Evolutionary conservation across 2,113 vertebrate species (phyloP).

Genomic region (Lepidothrix coronata): DNA sequence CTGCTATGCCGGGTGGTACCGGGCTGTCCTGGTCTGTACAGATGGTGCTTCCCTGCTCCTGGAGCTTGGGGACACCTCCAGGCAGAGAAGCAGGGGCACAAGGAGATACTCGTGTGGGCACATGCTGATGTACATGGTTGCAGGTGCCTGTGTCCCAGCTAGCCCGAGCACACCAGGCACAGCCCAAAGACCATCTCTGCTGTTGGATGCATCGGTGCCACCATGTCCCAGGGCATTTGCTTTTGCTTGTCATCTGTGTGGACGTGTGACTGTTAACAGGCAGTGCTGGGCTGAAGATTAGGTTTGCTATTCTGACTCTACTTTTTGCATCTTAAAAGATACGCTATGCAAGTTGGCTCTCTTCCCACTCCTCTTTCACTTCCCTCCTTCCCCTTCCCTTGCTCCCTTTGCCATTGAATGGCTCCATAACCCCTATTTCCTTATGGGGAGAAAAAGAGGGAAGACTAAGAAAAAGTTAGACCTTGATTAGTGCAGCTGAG

Average conservation of each 20-base stretch:
- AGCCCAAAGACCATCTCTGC: background rate
- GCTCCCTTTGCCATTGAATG: background rate
- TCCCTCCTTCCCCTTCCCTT: background rate
- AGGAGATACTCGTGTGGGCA: too few relatives aligned
- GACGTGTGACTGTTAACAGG: background rate
- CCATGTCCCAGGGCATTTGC: background rate
- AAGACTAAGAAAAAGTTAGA: background rate
- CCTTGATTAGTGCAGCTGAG: background rate
- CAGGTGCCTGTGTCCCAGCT: background rate
- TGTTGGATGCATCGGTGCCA: accelerated
- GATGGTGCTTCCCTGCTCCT: background rate
- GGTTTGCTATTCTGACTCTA: background rate
- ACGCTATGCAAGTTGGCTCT: background rate
- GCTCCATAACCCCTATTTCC: background rate
- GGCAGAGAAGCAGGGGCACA: background rate
- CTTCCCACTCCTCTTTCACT: background rate
- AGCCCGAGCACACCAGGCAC: background rate
- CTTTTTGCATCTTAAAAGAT: background rate
- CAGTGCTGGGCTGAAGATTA: background rate
- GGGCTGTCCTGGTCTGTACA: background rate
- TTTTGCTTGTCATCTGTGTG: background rate
- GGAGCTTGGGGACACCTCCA: background rate
- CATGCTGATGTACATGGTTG: accelerated
- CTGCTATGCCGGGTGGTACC: background rate
- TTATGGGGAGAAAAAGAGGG: background rate